Evolutionary conservation across 2,888 invertebrate species (phyloP).

Genomic region (Coecobrya sp.): DNA sequence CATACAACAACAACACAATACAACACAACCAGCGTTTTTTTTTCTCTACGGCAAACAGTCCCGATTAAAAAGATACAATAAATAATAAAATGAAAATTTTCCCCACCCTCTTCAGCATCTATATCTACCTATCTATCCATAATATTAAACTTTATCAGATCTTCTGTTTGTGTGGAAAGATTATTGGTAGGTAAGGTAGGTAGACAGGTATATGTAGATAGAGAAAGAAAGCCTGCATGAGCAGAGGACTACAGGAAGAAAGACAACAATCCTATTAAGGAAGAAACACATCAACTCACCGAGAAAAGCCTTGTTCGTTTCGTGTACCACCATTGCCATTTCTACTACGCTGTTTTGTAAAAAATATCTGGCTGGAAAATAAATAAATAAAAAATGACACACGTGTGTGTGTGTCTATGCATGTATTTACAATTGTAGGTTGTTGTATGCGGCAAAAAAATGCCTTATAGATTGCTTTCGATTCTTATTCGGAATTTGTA

Average conservation of each 20-base stretch:
- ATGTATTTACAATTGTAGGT: no score
- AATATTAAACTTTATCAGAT: slow-evolving; percentile 57
- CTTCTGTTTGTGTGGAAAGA: neutral
- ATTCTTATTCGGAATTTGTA: slow-evolving; percentile 63
- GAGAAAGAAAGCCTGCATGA: no score
- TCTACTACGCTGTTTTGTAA: neutral
- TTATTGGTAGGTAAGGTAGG: neutral
- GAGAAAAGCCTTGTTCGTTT: slow-evolving; percentile 19
- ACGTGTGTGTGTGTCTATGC: slow-evolving; percentile 52
- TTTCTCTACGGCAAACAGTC: neutral
- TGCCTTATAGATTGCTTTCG: slow-evolving; percentile 25
- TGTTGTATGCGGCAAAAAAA: slow-evolving; percentile 54
- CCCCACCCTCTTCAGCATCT: slow-evolving; percentile 77
- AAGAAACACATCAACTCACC: slow-evolving; percentile 49
- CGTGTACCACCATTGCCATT: neutral
- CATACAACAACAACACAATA: neutral
- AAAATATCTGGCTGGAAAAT: slow-evolving; percentile 50
- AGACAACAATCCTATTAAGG: slow-evolving; percentile 76
- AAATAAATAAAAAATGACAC: slow-evolving; percentile 42
- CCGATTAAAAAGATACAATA: slow-evolving; percentile 79
- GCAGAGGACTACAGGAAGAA: slow-evolving; percentile 3
- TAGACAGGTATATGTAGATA: neutral
- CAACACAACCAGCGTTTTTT: slow-evolving; percentile 8
- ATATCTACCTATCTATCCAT: slow-evolving; percentile 42
- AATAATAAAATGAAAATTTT: slow-evolving; percentile 80